Evolutionary conservation across 2,113 vertebrate species (phyloP).

Genomic region (Rynchops niger): DNA sequence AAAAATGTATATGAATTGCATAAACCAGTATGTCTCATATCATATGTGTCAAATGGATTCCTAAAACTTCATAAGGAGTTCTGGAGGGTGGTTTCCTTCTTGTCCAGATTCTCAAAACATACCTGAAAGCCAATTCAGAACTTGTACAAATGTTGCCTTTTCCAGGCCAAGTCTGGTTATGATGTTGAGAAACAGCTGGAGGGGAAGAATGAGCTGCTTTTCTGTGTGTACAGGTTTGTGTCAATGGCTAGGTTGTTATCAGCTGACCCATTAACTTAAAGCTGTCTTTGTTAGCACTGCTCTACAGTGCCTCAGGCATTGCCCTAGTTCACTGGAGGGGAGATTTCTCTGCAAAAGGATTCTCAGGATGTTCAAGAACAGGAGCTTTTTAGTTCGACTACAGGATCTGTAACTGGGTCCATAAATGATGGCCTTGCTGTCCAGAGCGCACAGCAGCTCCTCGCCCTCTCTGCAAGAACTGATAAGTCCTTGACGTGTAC

Average conservation of each 20-base stretch:
- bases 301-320: neutral
- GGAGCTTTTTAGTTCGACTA: neutral
- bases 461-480: neutral
- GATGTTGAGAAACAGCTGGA: neutral
- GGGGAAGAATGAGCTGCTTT: neutral
- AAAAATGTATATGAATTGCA: accelerated
- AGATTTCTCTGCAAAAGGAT: neutral
- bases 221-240: neutral
- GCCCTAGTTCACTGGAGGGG: neutral
- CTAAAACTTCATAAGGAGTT: neutral
- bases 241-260: neutral
- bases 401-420: neutral
- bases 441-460: neutral
- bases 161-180: neutral
- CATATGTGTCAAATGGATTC: neutral
- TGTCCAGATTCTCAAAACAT: neutral
- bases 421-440: neutral
- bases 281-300: neutral
- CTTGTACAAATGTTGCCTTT: neutral
- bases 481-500: accelerated
- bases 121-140: neutral
- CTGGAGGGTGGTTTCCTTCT: neutral
- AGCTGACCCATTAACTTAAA: neutral
- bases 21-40: accelerated
- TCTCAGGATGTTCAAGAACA: neutral